Percentiles rank a stretch among this genome's conserved stretches.
Conservation (phyloP, 2,797 vertebrate genomes). For the Taeniopygia guttata region DNA sequence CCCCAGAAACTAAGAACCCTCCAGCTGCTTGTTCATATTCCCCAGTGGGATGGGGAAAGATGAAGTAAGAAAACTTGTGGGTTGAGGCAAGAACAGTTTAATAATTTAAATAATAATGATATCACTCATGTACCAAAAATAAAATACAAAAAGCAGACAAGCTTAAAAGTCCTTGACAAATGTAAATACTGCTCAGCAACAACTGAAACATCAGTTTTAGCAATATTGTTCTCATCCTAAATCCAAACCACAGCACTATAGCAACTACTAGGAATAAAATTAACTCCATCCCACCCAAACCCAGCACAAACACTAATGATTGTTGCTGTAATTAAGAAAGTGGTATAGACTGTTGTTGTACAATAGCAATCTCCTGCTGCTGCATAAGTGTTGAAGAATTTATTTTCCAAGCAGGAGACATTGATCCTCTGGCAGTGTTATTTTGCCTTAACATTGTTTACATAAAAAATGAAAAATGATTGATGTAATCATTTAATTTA, state of each 20-base stretch:
- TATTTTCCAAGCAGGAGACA: conserved; percentile 47
- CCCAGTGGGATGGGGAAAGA: not conserved
- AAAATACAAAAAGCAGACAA: not conserved
- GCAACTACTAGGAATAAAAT: not conserved
- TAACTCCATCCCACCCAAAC: not conserved
- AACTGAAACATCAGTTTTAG: not conserved
- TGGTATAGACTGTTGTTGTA: conserved; percentile 15
- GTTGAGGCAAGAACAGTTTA: not conserved
- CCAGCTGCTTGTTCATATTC: not conserved
- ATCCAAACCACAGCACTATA: not conserved
- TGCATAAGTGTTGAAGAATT: conserved; percentile 37
- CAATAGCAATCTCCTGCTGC: conserved; percentile 43
- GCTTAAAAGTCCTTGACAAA: not conserved
- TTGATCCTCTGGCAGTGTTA: conserved; percentile 19
- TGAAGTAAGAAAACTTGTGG: not conserved
- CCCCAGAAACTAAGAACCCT: not conserved
- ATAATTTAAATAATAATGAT: not conserved
- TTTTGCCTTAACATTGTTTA: conserved; percentile 47
- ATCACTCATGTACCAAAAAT: not conserved
- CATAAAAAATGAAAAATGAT: conserved; percentile 42
- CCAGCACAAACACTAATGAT: not conserved
- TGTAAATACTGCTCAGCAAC: not conserved
- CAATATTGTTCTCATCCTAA: not conserved
- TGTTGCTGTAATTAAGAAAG: conserved; percentile 45
- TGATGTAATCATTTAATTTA: conserved; percentile 58